phyloP scores from a whole-genome alignment of 1,140 invertebrate genomes.

The Daktulosphaira vitifoliae region DNA sequence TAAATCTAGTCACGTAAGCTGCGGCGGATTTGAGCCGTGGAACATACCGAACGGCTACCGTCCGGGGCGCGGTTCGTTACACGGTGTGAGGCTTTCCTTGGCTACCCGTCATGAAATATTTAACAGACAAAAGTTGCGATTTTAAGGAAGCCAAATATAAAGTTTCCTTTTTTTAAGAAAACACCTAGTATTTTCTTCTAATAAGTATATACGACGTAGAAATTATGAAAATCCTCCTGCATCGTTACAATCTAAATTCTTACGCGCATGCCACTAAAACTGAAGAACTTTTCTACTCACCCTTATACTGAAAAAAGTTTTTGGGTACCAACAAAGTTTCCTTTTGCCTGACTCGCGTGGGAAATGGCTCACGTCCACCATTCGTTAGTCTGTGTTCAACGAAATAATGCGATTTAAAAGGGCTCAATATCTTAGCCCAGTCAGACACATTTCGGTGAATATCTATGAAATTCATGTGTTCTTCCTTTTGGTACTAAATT shows the following conservation, averaged over 20 bases:
- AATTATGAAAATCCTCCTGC: conserved; percentile 28
- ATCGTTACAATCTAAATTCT: conserved; percentile 1
- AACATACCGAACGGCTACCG: neutral
- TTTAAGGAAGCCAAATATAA: neutral
- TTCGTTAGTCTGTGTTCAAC: conserved; percentile 1
- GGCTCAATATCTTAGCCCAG: conserved; percentile 15
- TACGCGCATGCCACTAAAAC: conserved; percentile 4
- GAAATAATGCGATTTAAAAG: conserved; percentile 24
- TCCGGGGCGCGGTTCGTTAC: neutral
- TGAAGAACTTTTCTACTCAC: neutral
- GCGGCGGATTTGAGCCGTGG: neutral
- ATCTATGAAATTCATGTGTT: no score
- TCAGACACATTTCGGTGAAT: no score
- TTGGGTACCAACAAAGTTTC: conserved; percentile 25
- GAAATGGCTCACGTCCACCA: conserved; percentile 24
- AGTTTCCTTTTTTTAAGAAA: conserved; percentile 6
- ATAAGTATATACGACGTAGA: conserved; percentile 14
- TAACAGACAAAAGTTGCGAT: conserved; percentile 16
- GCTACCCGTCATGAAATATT: conserved; percentile 30
- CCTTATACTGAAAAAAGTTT: conserved; percentile 24
- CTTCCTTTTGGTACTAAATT: no score
- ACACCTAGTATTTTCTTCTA: conserved; percentile 4
- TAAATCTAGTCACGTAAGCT: conserved; percentile 8
- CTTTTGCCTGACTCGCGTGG: neutral
- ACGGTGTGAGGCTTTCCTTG: conserved; percentile 2